These are phyloP conservation scores for Polymixis lichenea DNA, from an alignment of 2,888 invertebrate species.

Conservation along the genomic window DNA sequence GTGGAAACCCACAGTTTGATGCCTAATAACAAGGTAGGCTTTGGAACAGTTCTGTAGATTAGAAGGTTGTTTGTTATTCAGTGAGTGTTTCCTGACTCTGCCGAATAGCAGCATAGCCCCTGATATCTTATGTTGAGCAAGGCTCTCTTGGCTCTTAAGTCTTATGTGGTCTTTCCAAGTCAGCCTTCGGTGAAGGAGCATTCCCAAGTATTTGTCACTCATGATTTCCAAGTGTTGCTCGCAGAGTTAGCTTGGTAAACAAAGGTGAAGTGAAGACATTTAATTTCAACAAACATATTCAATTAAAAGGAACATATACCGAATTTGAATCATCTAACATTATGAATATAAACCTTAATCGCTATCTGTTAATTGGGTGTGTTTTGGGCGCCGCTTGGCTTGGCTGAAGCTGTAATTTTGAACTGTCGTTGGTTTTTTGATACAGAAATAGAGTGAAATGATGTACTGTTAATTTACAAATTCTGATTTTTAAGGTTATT, in stretches of 20 bases:
- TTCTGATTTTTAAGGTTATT: not conserved
- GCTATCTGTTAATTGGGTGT: too few species aligned
- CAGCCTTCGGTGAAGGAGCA: not conserved
- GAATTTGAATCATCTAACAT: too few species aligned
- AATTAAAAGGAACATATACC: too few species aligned
- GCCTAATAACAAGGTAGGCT: not conserved
- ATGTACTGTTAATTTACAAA: not conserved
- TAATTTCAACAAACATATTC: too few species aligned
- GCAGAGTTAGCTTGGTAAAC: too few species aligned
- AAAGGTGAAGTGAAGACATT: too few species aligned
- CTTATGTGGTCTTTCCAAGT: not conserved
- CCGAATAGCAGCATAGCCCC: not conserved
- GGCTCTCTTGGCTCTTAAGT: not conserved
- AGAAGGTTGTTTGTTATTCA: not conserved
- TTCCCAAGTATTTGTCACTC: too few species aligned
- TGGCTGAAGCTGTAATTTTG: too few species aligned
- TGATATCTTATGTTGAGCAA: not conserved
- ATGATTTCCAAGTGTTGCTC: too few species aligned
- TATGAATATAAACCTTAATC: too few species aligned
- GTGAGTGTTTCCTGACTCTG: too few species aligned
- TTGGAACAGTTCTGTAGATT: not conserved
- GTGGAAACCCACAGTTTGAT: not conserved
- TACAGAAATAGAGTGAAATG: not conserved
- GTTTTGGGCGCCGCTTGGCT: too few species aligned
- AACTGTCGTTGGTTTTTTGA: not conserved